Evolutionary conservation across 2,113 vertebrate species (phyloP), one percentile per base, ranked within the genome.

Genomic region (Chamaetylas fuelleborni): DNA sequence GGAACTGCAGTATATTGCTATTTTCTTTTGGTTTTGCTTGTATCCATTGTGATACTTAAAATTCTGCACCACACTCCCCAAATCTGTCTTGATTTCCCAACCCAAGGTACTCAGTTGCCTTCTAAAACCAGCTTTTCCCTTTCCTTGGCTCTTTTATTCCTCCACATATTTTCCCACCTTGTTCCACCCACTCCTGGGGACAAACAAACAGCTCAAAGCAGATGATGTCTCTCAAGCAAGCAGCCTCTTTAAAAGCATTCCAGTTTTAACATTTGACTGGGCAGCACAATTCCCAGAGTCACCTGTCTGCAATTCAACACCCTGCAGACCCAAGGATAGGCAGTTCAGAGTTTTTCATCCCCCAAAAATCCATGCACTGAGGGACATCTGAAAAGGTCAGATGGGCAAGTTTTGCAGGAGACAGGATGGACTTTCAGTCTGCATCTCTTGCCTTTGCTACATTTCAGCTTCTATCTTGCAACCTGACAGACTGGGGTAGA

Each of bases 91-190:
- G 1, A 83, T 90, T 96, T 95, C 80, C 90, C 57, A 88, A 73
- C 34, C 64, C 43, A 79, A 88, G 92, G 80, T 31, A 70, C 64
- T 77, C 22, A 17, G 58, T 90, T 61, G 64, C 58, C 76, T 93
- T 86, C 79, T 84, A 86, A 93, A 90, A 71, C 48, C 69, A 70
- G 31, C 8, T 22, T 90, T 74, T 72, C 83, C 60, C 36, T 91
- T 93, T 74, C 36, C 60, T 53, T 88, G 69, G 36, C 47, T 90
- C 72, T 90, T 96, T 91, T 86, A 94, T 96, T 94, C 91, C 69
- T 67, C 86, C 91, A 88, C 64, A 19, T 88, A 86, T 92, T 94
- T 94, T 95, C 80, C 90, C 91, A 92, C 82, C 80, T 88, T 74
- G 23, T 88, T 88, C 92, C 86, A 94, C 82, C 90, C 82, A 93